Evolutionary conservation across 2,113 vertebrate genomes (phyloP).

Genomic region (Serilophus lunatus): DNA sequence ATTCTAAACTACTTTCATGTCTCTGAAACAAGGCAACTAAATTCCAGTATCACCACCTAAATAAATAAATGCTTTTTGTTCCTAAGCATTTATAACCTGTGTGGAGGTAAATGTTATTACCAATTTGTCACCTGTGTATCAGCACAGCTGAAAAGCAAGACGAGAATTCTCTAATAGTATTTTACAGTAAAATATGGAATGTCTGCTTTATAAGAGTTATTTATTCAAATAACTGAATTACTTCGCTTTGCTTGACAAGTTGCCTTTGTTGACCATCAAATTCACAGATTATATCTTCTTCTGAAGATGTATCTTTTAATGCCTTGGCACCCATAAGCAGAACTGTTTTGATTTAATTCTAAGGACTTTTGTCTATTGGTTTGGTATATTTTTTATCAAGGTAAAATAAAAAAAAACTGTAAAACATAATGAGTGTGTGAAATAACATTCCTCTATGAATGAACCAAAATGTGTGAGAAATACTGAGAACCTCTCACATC

Average conservation of each 20-base stretch:
- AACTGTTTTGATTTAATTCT: background rate
- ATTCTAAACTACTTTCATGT: background rate
- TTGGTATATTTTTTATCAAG: background rate
- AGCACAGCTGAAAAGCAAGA: background rate
- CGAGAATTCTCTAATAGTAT: background rate
- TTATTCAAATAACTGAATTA: slow-evolving; percentile 26
- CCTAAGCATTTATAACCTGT: background rate
- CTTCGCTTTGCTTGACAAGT: slow-evolving; percentile 4
- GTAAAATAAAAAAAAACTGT: background rate
- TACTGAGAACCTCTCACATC: background rate
- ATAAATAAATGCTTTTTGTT: background rate
- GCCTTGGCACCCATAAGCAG: background rate
- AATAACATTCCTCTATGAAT: background rate
- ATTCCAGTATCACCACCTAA: background rate
- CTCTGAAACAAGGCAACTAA: background rate
- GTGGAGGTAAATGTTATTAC: background rate
- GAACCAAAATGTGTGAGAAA: background rate
- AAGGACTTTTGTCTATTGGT: background rate
- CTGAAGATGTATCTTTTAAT: background rate
- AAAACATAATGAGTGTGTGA: background rate
- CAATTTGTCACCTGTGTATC: background rate
- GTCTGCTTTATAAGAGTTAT: background rate
- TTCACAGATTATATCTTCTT: background rate
- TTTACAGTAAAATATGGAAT: background rate
- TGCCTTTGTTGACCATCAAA: background rate